phyloP scores from a whole-genome alignment of 2,888 invertebrate species.

The Philonicus albiceps region DNA sequence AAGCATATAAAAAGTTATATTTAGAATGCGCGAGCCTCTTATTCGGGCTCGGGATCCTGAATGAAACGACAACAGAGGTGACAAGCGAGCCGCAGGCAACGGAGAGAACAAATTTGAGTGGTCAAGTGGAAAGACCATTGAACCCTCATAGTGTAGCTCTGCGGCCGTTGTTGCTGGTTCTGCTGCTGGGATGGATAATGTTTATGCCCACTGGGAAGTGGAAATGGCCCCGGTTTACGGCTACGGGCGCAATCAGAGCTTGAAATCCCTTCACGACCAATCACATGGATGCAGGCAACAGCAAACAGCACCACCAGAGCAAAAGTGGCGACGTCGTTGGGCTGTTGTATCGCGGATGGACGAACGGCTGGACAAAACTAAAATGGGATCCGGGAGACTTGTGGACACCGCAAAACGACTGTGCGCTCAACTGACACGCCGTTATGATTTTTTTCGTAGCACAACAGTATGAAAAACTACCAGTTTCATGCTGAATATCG shows the following conservation, averaged over 20 bases:
- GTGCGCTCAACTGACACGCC: constrained; percentile 32
- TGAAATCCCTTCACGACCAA: constrained; percentile 37
- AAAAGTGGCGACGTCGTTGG: not conserved
- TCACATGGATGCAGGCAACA: not conserved
- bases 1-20: not conserved
- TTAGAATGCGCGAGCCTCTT: not conserved
- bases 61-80: not conserved
- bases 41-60: not conserved
- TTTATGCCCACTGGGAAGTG: constrained; percentile 23
- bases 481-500: not conserved
- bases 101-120: constrained; percentile 40
- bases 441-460: constrained; percentile 26
- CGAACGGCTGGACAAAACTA: not conserved
- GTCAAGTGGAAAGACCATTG: constrained; percentile 49
- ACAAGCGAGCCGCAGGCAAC: not conserved
- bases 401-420: constrained; percentile 7
- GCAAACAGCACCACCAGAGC: not conserved
- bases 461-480: not conserved
- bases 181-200: not conserved
- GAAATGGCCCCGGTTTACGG: constrained; percentile 28
- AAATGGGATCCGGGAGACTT: not conserved
- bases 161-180: not conserved
- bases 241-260: constrained; percentile 28
- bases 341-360: not conserved
- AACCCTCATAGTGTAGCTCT: constrained; percentile 31